Evolutionary conservation across 1,140 invertebrate species (phyloP).

Genomic region (Diachasma alloeum): DNA sequence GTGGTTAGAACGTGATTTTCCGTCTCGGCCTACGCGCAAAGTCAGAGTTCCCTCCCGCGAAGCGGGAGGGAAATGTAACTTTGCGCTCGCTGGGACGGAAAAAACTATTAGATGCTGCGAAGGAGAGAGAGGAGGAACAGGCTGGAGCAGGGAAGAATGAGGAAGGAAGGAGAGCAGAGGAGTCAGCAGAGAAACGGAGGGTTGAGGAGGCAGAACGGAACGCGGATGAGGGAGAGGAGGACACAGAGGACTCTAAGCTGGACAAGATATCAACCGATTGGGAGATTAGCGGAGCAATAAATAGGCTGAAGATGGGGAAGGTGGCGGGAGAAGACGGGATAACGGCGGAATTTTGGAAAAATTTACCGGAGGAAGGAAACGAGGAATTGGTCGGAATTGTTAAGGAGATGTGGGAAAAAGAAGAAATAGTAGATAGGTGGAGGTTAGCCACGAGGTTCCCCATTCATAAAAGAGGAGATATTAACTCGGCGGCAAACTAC

Average conservation of each 20-base stretch:
- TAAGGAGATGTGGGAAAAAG: background rate
- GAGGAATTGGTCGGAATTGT: background rate
- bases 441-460: slow-evolving; percentile 9
- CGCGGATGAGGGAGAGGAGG: background rate
- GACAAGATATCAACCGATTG: background rate
- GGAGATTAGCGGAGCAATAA: slow-evolving; percentile 38
- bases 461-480: slow-evolving; percentile 27
- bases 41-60: too few relatives aligned
- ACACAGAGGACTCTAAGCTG: too few relatives aligned
- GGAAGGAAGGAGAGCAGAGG: background rate
- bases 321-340: slow-evolving; percentile 42
- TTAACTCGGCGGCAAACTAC: slow-evolving; percentile 21
- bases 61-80: too few relatives aligned
- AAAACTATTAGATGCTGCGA: too few relatives aligned
- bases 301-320: slow-evolving; percentile 44
- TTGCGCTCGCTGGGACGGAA: too few relatives aligned
- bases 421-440: background rate
- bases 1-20: too few relatives aligned
- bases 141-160: too few relatives aligned
- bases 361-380: slow-evolving; percentile 8
- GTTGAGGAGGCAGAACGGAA: background rate
- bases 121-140: background rate
- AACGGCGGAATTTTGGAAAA: slow-evolving; percentile 40
- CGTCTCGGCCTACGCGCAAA: too few relatives aligned
- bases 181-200: background rate